Base-by-base conservation (phyloP, 2,888 invertebrate genomes). In the Dione juno region DNA sequence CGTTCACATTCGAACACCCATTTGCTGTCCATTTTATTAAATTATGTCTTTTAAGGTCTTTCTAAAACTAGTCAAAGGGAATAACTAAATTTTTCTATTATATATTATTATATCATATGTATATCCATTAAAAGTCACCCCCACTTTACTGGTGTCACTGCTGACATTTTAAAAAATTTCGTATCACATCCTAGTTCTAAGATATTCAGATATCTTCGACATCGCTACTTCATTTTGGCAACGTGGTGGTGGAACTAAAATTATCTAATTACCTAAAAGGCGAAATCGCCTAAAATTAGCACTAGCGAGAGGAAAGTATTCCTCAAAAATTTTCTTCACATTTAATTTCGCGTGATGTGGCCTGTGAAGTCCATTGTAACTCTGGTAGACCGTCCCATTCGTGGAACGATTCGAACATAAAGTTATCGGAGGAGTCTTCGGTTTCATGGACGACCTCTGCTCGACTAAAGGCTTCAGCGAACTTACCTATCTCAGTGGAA, bases 401-500 rank as follows among this genome's bases (percentile, higher is more conserved):
- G 52, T 87, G 82, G 78, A 88, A 92, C 19, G 89, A 81, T 57
- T 92, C 93, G 77, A 85, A 92, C 70, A 85, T 77, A 80, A 88
- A 92, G 73, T 82, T 89, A 72, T 93, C 93, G 53, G 86, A 80
- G 63, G 82, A 80, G 48, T 90, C 90, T 16, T 91, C 83, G 19
- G 87, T 86, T 21, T 91, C 92, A 50, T 88, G 86, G 21, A 92
- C 93, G 41, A 91, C 89, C 79, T 94, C 94, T 75, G 94, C 92
- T 75, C 94, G 94, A 72, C 94, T 94, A 84, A 96, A 96, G 66
- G 95, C 95, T 81, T 96, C 96, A 8, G 96, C 95, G 79, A 97
- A 97, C 75, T 96, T 95, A n/a, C 97, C 97, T 76, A 97, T 96
- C 88, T 97, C 97, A 35, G 97, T 97, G 40, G 97, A 96, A 37